These are phyloP conservation scores for Myotis davidii DNA, from an alignment of 2,113 vertebrate species.

Conservation along the genomic window DNA sequence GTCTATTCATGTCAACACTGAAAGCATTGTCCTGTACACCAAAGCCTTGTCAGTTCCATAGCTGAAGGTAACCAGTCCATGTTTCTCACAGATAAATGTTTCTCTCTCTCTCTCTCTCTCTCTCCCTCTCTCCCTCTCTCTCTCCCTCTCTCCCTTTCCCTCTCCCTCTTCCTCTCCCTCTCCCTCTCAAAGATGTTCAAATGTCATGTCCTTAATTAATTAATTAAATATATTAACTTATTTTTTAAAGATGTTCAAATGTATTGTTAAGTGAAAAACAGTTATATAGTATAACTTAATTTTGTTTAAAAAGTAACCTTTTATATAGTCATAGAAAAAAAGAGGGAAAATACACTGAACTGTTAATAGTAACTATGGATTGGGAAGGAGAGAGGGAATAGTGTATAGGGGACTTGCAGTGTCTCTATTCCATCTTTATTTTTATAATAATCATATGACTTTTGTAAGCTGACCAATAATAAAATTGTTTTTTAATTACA, in stretches of 20 bases:
- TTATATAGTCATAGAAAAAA: not conserved
- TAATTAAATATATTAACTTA: not conserved
- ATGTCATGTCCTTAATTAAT: no score
- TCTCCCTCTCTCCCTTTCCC: no score
- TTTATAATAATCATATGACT: not conserved
- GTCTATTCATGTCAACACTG: not conserved
- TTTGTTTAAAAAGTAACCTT: constrained; percentile 40
- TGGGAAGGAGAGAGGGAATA: not conserved
- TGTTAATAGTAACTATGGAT: not conserved
- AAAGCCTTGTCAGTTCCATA: no score
- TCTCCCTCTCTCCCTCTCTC: no score
- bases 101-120: not conserved
- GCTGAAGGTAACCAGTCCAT: not conserved
- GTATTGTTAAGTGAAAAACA: not conserved
- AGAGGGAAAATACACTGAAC: not conserved
- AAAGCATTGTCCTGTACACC: not conserved
- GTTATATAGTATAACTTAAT: not conserved
- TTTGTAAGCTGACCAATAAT: constrained; percentile 32
- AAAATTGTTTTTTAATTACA: constrained; percentile 11
- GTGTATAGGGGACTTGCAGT: not conserved
- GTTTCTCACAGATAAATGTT: not conserved
- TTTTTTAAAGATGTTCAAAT: not conserved
- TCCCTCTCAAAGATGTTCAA: no score
- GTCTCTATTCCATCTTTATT: not conserved
- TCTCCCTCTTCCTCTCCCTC: no score